Evolutionary conservation across 2,797 vertebrate genomes (phyloP).

Genomic region (Pseudochromis fuscus): DNA sequence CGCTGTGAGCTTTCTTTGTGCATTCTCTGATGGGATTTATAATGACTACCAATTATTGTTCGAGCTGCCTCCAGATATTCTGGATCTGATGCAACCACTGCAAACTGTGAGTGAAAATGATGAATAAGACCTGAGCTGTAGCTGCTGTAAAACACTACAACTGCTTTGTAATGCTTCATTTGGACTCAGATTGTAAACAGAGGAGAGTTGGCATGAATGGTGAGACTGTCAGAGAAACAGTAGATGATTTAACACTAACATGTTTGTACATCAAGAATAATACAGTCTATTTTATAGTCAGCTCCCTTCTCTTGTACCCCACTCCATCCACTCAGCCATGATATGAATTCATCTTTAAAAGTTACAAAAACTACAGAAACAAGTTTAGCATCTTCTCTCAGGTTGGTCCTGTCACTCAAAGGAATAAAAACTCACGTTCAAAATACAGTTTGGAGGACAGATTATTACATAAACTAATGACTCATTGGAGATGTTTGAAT

Average conservation of each 20-base stretch:
- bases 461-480: no score
- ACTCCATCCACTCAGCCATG: no score
- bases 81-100: conserved; percentile 32
- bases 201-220: not conserved
- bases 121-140: conserved; percentile 22
- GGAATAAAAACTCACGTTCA: no score
- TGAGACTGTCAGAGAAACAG: no score
- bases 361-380: no score
- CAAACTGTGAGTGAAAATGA: conserved; percentile 30
- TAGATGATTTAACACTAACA: not conserved
- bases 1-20: conserved; percentile 58
- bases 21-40: conserved; percentile 63
- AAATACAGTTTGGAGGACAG: no score
- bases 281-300: not conserved
- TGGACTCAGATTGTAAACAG: not conserved
- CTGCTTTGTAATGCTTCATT: not conserved
- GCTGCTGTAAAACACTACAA: conserved; percentile 20
- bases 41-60: conserved; percentile 70
- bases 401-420: no score
- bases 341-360: no score
- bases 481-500: no score
- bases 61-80: conserved; percentile 44
- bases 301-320: no score
- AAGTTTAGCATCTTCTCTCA: no score
- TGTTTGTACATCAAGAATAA: not conserved